Base-by-base conservation (phyloP, 2,797 vertebrate species). In the Toxotes lorentzi region DNA sequence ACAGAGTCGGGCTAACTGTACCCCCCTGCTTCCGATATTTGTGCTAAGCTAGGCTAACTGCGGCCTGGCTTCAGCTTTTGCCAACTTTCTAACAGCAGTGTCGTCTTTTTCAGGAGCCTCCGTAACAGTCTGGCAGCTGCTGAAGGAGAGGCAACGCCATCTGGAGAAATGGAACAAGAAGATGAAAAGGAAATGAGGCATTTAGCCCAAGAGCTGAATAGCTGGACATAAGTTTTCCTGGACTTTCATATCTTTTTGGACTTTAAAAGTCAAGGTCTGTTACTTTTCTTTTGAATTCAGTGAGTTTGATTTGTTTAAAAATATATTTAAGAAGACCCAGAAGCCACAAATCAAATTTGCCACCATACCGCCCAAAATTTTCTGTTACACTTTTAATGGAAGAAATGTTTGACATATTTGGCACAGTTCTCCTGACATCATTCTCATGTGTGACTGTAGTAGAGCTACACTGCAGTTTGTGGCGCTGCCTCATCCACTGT, bases 101-200 rank as follows among this genome's bases (percentile, higher is more conserved):
- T 9, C 43, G 19, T 85, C 5, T 65, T 54, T 30, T 68, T 69
- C 30, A 95, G 95, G 93, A 13, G 91, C 89, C 1, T 63, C 76
- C 6, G 56, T 95, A 1, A 91, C 93, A 0, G 87, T 93, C 2
- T 89, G 88, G 90, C 92, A 91, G 56, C 79, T 95, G 72, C 74
- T 95, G 73, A 84, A 87, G 72, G 94, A 95, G 76, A 91, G 93
- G 32, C 68, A 71, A 14, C 86, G 88, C 17, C 88, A 81, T 1
- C 79, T 95, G 70, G 87, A 89, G 0, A 92, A 67, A 51, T 89
- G 89, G 90, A 91, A 48, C 74, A 94, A 91, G 72, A 95, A 90
- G 85, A 86, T 62, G 45, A 95, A 94, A 73, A 89, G 19, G 51
- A 89, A 89, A 30, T 94, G 73, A 94, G 1, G 5, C 24, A 27